Base-by-base conservation (phyloP, 2,888 invertebrate genomes). In the Magallana nippona region DNA sequence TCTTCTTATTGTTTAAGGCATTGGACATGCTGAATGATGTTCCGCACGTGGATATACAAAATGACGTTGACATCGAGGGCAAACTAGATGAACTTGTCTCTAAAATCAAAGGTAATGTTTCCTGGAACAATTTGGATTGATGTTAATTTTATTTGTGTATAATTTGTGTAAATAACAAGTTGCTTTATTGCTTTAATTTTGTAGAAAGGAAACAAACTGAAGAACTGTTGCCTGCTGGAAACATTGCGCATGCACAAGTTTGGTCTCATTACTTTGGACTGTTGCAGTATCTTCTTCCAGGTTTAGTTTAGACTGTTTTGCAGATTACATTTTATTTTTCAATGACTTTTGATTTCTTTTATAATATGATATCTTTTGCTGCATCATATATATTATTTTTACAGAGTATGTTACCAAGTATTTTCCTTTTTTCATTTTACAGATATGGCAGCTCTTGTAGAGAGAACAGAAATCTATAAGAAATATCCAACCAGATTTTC, bases 201-300 rank as follows among this genome's bases (percentile, higher is more conserved):
- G 55, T 81, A 87, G 87, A 77, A 13, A 79, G 82, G 17, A 81
- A 79, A 10, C 17, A 63, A 5, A 55, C 85, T 13, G 44, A 63
- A 27, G 79, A 86, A 19, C n/a, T 84, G 19, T 71, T 88, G 56
- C 87, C 88, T 27, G 87, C 83, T 27, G 89, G 89, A 10, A 87
- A 86, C 83, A 62, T 88, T n/a, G 89, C 89, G 2, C 87, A 89
- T 85, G 89, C 86, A 11, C 85, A 83, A 60, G 87, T 86, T 8
- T 89, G 87, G 83, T 86, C 86, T 10, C 88, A 89, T 55, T 88
- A 80, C 58, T 80, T 55, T 19, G 89, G 89, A 1, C 84, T 86
- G 32, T 78, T 85, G 19, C 58, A 71, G 32, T 81, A 86, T 55
- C 55, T 88, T 32, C 78, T 88, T 17, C 88, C 88, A 84, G 86